phyloP scores from a whole-genome alignment of 2,113 vertebrate genomes.

The Hassar affinis region DNA sequence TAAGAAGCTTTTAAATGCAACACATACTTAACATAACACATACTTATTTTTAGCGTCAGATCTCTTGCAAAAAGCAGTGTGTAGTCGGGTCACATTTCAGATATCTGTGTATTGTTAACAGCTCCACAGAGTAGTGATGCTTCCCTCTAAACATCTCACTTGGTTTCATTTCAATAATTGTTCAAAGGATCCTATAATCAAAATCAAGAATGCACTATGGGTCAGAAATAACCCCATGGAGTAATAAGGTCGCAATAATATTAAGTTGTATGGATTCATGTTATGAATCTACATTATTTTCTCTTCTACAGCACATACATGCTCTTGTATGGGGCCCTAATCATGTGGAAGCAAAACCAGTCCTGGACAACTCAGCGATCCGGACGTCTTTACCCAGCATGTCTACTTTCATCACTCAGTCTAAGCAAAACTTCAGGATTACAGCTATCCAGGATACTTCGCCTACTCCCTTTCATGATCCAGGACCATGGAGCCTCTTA shows the following conservation, averaged over 20 bases:
- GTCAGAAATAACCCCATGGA: too few species aligned
- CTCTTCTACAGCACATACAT: constrained; percentile 67
- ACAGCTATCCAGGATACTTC: constrained; percentile 82
- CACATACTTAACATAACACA: too few species aligned
- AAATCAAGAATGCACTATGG: not conserved
- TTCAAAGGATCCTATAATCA: too few species aligned
- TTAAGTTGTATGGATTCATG: not conserved
- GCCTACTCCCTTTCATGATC: constrained; percentile 64
- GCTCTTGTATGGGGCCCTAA: constrained; percentile 20
- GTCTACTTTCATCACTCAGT: constrained; percentile 85
- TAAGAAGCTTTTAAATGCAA: too few species aligned
- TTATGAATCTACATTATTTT: constrained; percentile 8
- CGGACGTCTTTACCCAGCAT: constrained; percentile 85
- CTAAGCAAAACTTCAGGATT: constrained; percentile 86
- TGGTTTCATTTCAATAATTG: too few species aligned
- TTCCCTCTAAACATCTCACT: too few species aligned
- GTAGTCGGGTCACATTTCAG: too few species aligned
- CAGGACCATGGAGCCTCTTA: constrained; percentile 73
- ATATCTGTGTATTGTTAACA: too few species aligned
- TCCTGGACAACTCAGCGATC: constrained; percentile 73
- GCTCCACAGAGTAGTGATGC: too few species aligned
- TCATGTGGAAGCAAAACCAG: constrained; percentile 72
- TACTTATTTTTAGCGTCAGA: too few species aligned
- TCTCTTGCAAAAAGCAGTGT: too few species aligned
- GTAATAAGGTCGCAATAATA: not conserved